These are phyloP conservation scores for Lepidochitona cinerea DNA, from an alignment of 2,888 invertebrate genomes.

Conservation along the genomic window DNA sequence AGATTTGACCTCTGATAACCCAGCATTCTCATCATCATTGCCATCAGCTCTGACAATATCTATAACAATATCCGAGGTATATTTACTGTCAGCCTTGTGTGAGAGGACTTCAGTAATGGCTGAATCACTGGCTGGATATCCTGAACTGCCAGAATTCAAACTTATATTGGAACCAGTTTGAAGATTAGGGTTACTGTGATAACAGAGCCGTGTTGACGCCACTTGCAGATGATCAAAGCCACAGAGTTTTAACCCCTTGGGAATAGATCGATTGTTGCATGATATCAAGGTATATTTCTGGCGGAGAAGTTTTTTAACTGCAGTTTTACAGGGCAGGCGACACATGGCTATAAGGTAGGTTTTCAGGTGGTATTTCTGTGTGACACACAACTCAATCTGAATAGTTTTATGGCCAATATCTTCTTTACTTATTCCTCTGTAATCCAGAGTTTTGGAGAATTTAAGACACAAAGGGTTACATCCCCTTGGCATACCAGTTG, in stretches of 20 bases:
- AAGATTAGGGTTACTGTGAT: slow-evolving; percentile 48
- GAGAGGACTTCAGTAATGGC: background rate
- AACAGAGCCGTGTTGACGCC: slow-evolving; percentile 34
- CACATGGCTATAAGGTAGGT: slow-evolving; percentile 59
- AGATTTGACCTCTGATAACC: background rate
- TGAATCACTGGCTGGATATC: background rate
- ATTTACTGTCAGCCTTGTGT: background rate
- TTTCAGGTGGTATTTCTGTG: slow-evolving; percentile 55
- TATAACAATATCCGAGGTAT: background rate
- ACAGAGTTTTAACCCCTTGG: slow-evolving; percentile 61
- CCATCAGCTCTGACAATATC: background rate
- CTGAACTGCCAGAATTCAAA: background rate
- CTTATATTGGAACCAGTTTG: slow-evolving; percentile 30
- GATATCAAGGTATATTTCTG: slow-evolving; percentile 58
- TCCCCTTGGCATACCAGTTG: slow-evolving; percentile 42
- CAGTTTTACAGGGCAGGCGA: slow-evolving; percentile 50
- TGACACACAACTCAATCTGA: slow-evolving; percentile 60
- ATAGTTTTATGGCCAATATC: slow-evolving; percentile 49
- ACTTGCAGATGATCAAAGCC: slow-evolving; percentile 49
- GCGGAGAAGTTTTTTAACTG: slow-evolving; percentile 56
- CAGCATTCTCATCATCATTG: background rate
- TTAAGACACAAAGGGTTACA: slow-evolving; percentile 50
- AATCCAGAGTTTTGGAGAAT: slow-evolving; percentile 55
- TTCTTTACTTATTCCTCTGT: slow-evolving; percentile 48
- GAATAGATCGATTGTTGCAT: slow-evolving; percentile 59